Conservation (phyloP, 2,113 vertebrate genomes). For the Macquaria australasica region DNA sequence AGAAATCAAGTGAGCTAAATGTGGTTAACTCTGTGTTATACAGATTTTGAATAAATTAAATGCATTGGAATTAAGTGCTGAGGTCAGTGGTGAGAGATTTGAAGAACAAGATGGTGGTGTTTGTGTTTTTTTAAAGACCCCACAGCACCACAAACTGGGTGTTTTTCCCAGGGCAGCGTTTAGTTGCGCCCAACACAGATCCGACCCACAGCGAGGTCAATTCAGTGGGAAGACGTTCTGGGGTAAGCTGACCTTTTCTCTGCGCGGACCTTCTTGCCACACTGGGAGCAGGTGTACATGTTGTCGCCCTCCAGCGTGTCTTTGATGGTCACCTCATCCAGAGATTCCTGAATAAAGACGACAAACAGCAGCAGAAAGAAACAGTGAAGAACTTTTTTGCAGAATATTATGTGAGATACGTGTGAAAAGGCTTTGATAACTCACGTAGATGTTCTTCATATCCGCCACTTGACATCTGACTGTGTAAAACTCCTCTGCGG, state of each 20-base stretch:
- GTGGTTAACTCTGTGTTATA: no score
- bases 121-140: no score
- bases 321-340: conserved; percentile 99
- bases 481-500: conserved; percentile 98
- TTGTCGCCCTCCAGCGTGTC: conserved; percentile 99
- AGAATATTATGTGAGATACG: background rate
- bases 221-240: no score
- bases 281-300: conserved; percentile 99
- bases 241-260: conserved; percentile 89
- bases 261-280: conserved; percentile 97
- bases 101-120: no score
- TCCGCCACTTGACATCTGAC: conserved; percentile 98
- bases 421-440: conserved; percentile 62
- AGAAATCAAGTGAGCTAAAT: no score
- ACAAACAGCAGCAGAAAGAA: background rate
- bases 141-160: no score
- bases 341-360: conserved; percentile 89
- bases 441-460: conserved; percentile 99
- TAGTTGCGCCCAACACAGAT: no score
- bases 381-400: background rate
- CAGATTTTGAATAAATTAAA: no score
- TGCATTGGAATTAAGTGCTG: no score
- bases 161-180: no score
- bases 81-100: no score
- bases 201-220: no score